Base-by-base conservation (phyloP, 1,140 invertebrate genomes). In the Sycophaga agraensis region DNA sequence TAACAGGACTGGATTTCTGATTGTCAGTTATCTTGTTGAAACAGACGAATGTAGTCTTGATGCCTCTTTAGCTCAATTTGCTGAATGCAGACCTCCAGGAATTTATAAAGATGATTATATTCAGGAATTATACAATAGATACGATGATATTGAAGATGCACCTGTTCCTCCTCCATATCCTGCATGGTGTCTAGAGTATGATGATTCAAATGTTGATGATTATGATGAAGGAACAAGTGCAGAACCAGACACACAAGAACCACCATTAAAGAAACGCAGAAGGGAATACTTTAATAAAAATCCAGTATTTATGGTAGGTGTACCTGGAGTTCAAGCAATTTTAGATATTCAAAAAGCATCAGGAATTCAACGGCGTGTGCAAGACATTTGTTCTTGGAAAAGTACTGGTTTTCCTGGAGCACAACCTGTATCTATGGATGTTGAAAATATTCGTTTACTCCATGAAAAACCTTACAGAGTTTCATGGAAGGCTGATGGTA, bases 401-500 rank as follows among this genome's bases (percentile, higher is more conserved):
- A 82, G 73, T 78, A 84, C 74, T 66, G 94, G 93, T 8, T 99
- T 99, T 79, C 96, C 97, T 4, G 97, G 98, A 3, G 88, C 87
- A 48, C 98, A 99, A 73, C 97, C 98, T 0, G 94, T 99, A 0
- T 98, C 96, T 0, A 97, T 99, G 95, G 89, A 94, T 71, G 76
- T 82, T 3, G 72, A 86, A 0, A 99, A 99, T 80, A 83, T 99
- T 12, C 81, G 77, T 42, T 82, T 89, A 9, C 77, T 99, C 1
- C 79, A 84, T 43, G 71, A 89, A 63, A 93, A 93, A 73, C 90
- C 90, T 0, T 99, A 99, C 72, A 88, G 88, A 73, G 97, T 99
- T 4, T 99, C 96, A 0, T 99, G 97, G 97, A 99, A 99, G 78
- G 98, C 98, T 14, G 98, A 99, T 81, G 98, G 98, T 22, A 94